Conservation (phyloP, 2,888 invertebrate species). For the Erebia palarica region DNA sequence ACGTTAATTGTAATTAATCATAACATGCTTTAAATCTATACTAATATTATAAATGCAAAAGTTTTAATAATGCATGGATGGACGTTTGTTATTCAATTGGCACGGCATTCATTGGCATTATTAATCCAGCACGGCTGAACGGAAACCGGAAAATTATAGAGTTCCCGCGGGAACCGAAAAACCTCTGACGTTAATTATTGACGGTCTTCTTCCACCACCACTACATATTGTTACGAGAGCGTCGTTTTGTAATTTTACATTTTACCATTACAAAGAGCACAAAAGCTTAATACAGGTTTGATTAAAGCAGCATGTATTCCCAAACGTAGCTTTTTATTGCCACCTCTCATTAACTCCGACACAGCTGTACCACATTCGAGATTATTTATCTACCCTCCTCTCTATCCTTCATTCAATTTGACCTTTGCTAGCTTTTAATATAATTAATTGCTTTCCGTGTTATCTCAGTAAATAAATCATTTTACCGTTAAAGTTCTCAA, state of each 20-base stretch:
- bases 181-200: too few relatives aligned
- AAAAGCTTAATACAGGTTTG: conserved; percentile 14
- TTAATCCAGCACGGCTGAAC: too few relatives aligned
- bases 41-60: too few relatives aligned
- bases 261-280: conserved; percentile 3
- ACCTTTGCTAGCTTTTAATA: conserved; percentile 36
- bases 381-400: conserved; percentile 36
- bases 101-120: too few relatives aligned
- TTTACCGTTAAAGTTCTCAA: conserved; percentile 13
- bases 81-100: too few relatives aligned
- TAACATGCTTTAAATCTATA: too few relatives aligned
- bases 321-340: conserved; percentile 31
- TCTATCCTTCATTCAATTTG: conserved; percentile 38
- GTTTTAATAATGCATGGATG: too few relatives aligned
- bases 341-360: conserved; percentile 33
- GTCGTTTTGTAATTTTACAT: conserved; percentile 1
- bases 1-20: too few relatives aligned
- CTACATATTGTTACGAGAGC: not conserved
- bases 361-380: conserved; percentile 35
- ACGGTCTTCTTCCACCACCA: too few relatives aligned
- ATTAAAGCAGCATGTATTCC: conserved; percentile 18
- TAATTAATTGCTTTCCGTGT: conserved; percentile 30
- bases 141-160: too few relatives aligned
- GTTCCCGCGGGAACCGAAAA: too few relatives aligned
- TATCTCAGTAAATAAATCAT: conserved; percentile 28